Conservation (phyloP, 2,797 vertebrate genomes). For the Erpetoichthys calabaricus region DNA sequence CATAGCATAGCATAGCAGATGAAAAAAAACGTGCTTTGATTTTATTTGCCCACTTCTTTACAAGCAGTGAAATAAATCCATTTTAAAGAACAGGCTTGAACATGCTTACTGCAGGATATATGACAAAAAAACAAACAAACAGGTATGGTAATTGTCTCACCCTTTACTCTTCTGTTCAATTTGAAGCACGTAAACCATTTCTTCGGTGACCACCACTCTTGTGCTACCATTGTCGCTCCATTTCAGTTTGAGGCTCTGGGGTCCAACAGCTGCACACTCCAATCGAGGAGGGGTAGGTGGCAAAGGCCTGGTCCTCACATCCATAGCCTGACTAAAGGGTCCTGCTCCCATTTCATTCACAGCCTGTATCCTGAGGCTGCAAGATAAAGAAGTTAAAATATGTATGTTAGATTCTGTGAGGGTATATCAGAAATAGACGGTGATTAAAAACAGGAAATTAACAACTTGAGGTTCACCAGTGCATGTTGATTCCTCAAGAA, state of each 20-base stretch:
- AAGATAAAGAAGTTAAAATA: not conserved
- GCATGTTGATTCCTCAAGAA: too few species aligned
- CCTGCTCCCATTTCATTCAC: constrained; percentile 81
- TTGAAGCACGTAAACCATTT: constrained; percentile 77
- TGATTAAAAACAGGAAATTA: too few species aligned
- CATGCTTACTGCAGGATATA: too few species aligned
- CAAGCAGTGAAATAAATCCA: too few species aligned
- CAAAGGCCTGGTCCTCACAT: constrained; percentile 72
- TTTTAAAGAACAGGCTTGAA: too few species aligned
- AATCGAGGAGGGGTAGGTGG: constrained; percentile 82
- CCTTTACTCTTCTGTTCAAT: constrained; percentile 89
- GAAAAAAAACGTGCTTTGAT: too few species aligned
- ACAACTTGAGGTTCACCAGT: too few species aligned
- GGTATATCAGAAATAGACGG: too few species aligned
- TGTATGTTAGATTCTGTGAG: not conserved
- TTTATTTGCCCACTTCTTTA: too few species aligned
- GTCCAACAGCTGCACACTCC: constrained; percentile 81
- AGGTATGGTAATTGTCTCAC: constrained; percentile 31
- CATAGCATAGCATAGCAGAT: too few species aligned
- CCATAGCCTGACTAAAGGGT: constrained; percentile 66
- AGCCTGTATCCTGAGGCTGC: constrained; percentile 81
- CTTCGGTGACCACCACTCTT: constrained; percentile 54
- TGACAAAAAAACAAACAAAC: too few species aligned
- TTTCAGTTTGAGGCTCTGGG: constrained; percentile 93
- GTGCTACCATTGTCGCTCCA: constrained; percentile 77